Evolutionary conservation across 1,140 invertebrate species (phyloP).

Genomic region (Chrysomallon squamiferum): DNA sequence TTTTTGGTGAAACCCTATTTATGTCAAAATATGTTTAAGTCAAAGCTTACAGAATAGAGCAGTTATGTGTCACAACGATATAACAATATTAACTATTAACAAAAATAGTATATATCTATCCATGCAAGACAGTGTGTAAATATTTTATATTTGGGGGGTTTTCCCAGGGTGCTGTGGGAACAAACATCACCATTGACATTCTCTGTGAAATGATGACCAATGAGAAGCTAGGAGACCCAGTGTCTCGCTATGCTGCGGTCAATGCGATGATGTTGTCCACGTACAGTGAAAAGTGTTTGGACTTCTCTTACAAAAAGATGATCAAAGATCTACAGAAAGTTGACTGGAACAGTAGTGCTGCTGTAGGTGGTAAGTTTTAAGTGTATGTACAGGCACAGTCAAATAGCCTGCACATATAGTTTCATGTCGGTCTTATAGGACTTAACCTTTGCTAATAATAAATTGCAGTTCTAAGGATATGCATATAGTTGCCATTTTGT

Average conservation of each 20-base stretch:
- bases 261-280: slow-evolving; percentile 75
- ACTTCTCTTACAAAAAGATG: slow-evolving; percentile 83
- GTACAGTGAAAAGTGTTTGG: slow-evolving; percentile 78
- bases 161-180: slow-evolving; percentile 66
- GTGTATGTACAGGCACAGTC: background rate
- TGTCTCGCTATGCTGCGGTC: slow-evolving; percentile 77
- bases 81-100: no score
- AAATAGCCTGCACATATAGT: background rate
- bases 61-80: no score
- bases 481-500: no score
- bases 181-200: slow-evolving; percentile 81
- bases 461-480: no score
- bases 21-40: no score
- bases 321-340: slow-evolving; percentile 74
- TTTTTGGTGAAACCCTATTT: no score
- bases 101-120: no score
- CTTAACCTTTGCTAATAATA: no score
- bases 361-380: slow-evolving; percentile 56
- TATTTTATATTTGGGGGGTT: no score
- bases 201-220: slow-evolving; percentile 80
- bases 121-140: no score
- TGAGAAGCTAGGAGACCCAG: slow-evolving; percentile 66
- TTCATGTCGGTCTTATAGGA: background rate
- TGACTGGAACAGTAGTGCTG: slow-evolving; percentile 69
- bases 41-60: no score